Evolutionary conservation across 2,113 vertebrate genomes (phyloP), one percentile per base, ranked within the genome.

Genomic region (Phasianus colchicus): DNA sequence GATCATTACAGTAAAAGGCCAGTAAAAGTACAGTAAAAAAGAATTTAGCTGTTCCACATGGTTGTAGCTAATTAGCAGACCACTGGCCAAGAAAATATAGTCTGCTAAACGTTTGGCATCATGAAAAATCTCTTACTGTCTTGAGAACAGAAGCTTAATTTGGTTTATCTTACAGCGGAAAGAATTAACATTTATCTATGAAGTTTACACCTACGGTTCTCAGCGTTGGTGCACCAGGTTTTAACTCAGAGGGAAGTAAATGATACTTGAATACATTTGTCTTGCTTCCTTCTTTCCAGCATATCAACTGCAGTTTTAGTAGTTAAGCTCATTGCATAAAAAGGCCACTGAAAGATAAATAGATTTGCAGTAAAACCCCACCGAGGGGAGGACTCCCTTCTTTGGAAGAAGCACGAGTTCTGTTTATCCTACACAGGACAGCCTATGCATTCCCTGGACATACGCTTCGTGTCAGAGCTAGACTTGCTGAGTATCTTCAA

Each of bases 401-500:
- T 60, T 8, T 18, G 78, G n/a, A 43, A 82, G 75, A 77, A 67
- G 42, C 42, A 43, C 7, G 16, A 43, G 42, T 94, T 73, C 85
- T 43, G 83, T 69, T 60, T 83, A 6, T 70, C 79, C 74, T 72
- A 87, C 43, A 61, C n/a, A 69, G 81, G 83, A 50, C 29, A 75
- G 72, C 70, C 48, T 40, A 9, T 69, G 58, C 58, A 73, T 65
- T 84, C 30, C 57, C 90, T 57, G 52, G 80, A 60, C 66, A 88
- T 90, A 67, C 45, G 61, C 88, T 95, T 77, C 76, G 47, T 27
- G 65, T 88, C 92, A 86, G 52, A 78, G 45, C 29, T 5, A 86
- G 80, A 83, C 65, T 42, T 72, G 61, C 54, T 16, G 52, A 19
- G 8, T 58, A 58, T 82, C 91, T 91, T 94, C 95, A 96, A 38